Percentiles rank a stretch among this genome's conserved stretches.
Evolutionary conservation across 1,140 invertebrate genomes (phyloP).

Genomic region (Danaus melanippus): DNA sequence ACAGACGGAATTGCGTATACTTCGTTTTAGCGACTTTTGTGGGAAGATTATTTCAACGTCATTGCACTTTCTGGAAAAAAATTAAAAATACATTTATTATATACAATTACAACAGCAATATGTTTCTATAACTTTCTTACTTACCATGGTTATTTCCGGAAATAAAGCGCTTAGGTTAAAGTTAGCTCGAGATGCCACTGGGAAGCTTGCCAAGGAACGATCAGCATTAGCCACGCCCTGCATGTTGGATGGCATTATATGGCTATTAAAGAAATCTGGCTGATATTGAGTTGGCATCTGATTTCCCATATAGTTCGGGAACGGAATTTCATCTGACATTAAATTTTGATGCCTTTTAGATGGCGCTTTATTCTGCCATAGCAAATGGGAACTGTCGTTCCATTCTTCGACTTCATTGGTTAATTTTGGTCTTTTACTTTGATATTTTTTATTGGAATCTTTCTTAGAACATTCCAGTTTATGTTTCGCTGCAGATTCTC

Average conservation of each 20-base stretch:
- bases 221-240: conserved; percentile 50
- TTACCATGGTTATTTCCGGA: conserved; percentile 67
- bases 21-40: conserved; percentile 13
- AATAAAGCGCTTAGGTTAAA: conserved; percentile 65
- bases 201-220: conserved; percentile 45
- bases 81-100: conserved; percentile 17
- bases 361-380: conserved; percentile 56
- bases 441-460: conserved; percentile 59
- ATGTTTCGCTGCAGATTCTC: conserved; percentile 56
- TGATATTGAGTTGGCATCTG: conserved; percentile 58
- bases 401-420: conserved; percentile 54
- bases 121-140: conserved; percentile 10
- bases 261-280: conserved; percentile 57
- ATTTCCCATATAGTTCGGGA: conserved; percentile 57
- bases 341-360: conserved; percentile 53
- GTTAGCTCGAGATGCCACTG: conserved; percentile 55
- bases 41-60: conserved; percentile 21
- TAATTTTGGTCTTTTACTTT: conserved; percentile 56
- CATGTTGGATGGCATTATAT: conserved; percentile 52
- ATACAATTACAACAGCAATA: conserved; percentile 1
- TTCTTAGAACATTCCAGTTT: conserved; percentile 66
- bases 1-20: conserved; percentile 24
- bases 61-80: conserved; percentile 62
- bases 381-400: conserved; percentile 45
- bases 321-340: conserved; percentile 52